A percentile compares a stretch with the other conserved stretches of the same genome.
Conservation (phyloP, 2,797 vertebrate species). For the Hybognathus amarus region DNA sequence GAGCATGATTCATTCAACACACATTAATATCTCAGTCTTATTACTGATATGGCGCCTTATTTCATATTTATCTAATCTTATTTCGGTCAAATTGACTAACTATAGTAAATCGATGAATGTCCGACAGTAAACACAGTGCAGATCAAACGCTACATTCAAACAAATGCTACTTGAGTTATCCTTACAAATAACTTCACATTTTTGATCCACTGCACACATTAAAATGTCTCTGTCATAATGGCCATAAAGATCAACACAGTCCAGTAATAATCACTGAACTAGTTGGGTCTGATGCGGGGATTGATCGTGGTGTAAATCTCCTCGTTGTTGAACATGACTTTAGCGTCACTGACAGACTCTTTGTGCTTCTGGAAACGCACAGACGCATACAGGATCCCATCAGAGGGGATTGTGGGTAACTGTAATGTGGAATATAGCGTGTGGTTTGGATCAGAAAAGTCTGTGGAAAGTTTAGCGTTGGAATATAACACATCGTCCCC, state of each 20-base stretch:
- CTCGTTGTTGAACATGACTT: not conserved
- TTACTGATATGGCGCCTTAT: not conserved
- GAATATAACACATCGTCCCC: not conserved
- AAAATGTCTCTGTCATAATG: not conserved
- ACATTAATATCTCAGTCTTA: not conserved
- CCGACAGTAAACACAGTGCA: not conserved
- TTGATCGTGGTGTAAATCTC: conserved; percentile 6
- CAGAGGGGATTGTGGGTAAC: not conserved
- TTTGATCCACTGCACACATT: not conserved
- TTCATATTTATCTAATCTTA: too few relatives aligned
- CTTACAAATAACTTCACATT: not conserved
- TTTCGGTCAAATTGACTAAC: not conserved
- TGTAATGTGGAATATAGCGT: not conserved
- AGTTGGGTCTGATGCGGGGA: not conserved
- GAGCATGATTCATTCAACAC: not conserved
- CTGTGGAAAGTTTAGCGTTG: not conserved
- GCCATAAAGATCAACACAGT: not conserved
- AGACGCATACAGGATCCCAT: conserved; percentile 30
- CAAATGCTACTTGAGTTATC: not conserved
- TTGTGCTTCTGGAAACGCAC: conserved; percentile 22
- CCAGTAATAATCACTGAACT: not conserved
- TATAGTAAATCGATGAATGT: not conserved
- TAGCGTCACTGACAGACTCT: not conserved
- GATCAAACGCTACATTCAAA: not conserved
- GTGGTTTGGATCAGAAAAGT: not conserved